Conservation (phyloP, 2,888 invertebrate species). For the Imbricaverruca yamaguchii region DNA sequence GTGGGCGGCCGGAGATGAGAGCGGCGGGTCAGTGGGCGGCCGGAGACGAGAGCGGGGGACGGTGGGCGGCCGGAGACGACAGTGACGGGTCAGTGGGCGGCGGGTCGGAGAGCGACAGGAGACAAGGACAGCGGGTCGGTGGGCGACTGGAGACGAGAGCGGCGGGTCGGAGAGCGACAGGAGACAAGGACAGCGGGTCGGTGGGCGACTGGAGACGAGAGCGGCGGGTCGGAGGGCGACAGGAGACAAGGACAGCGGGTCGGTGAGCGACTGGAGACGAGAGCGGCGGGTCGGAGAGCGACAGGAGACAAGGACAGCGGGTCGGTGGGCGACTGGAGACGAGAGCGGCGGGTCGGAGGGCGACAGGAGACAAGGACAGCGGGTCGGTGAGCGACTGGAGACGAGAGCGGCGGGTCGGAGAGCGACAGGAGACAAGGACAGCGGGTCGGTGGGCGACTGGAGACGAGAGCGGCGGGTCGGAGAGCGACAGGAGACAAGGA, state of each 20-base stretch:
- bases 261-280: background rate
- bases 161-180: background rate
- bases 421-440: background rate
- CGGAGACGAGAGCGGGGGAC: too few species aligned
- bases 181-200: too few species aligned
- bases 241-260: background rate
- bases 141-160: background rate
- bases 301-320: background rate
- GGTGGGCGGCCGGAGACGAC: too few species aligned
- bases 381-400: background rate
- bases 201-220: background rate
- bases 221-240: background rate
- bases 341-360: background rate
- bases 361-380: background rate
- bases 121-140: too few species aligned
- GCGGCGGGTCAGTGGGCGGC: too few species aligned
- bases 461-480: background rate
- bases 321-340: background rate
- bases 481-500: background rate
- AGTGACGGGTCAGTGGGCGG: background rate
- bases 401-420: too few species aligned
- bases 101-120: background rate
- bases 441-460: background rate
- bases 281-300: too few species aligned
- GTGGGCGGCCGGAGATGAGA: too few species aligned